Base-by-base conservation (phyloP, 2,888 invertebrate genomes). In the Acanthosepion lycidas region DNA sequence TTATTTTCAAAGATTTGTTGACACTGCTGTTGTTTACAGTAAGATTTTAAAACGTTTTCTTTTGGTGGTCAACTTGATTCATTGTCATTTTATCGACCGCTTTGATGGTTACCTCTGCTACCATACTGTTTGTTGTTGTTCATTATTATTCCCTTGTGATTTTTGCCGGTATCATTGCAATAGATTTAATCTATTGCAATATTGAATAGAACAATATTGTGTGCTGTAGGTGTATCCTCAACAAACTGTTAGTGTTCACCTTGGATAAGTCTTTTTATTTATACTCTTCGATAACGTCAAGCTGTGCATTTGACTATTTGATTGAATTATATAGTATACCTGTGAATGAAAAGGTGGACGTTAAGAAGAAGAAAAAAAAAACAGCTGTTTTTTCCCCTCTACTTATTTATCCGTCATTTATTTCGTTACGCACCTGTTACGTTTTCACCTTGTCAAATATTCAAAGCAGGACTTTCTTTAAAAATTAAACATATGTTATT, bases 371-470 rank as follows among this genome's bases (percentile, higher is more conserved):
- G 23, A 26, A 23, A 26, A 6, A 26, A 78, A 33, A 78, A 78
- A 78, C 78, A 78, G 78, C 78, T 78, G 78, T 78, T 78, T 78
- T 78, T 18, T 78, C n/a, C 18, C 15, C 2, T n/a, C n/a, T n/a
- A 5, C 12, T 33, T 59, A 23, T 59, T 59, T 15, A 51, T 8
- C 51, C 6, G 12, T 15, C 78, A 2, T 9, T 78, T 15, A 78
- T n/a, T 78, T 78, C 18, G 28, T 8, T 33, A 78, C 78, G 78
- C 78, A 78, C 78, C 78, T 78, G 78, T 78, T 78, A 78, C 15
- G 78, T 78, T 78, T 78, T 78, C 78, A 78, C n/a, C n/a, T n/a
- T 78, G 33, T 78, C n/a, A 78, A 78, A 78, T 78, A n/a, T n/a
- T n/a, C n/a, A 78, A 78, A 78, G 4, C 18, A n/a, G n/a, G n/a